These are phyloP conservation scores for Gallinago paraguaiae DNA, from an alignment of 2,113 vertebrate species.

Conservation along the genomic window DNA sequence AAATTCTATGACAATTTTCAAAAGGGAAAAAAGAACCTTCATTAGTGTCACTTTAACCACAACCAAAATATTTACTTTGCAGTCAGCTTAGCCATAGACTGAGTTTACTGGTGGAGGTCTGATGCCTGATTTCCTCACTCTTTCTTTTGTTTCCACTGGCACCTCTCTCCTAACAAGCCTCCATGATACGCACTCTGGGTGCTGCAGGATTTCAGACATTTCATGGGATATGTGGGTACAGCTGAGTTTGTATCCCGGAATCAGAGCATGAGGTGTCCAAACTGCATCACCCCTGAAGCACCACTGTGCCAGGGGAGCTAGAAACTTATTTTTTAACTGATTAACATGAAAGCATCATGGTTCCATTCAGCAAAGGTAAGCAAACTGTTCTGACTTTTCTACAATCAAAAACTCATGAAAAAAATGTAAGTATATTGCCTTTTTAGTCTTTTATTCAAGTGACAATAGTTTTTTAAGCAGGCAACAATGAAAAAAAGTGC, in stretches of 20 bases:
- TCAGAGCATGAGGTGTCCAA: not conserved
- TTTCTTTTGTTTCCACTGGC: not conserved
- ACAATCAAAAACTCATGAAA: not conserved
- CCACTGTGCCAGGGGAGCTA: rapidly evolving
- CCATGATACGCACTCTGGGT: not conserved
- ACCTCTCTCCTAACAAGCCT: not conserved
- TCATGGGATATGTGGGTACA: not conserved
- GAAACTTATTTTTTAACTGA: not conserved
- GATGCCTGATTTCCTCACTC: not conserved
- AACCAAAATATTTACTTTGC: not conserved
- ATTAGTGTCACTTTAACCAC: not conserved
- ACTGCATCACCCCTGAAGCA: not conserved
- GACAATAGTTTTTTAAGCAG: not conserved
- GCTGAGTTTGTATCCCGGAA: not conserved
- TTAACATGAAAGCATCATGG: not conserved
- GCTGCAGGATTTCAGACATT: rapidly evolving
- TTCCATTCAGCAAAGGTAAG: not conserved
- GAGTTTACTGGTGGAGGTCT: not conserved
- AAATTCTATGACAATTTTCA: not conserved
- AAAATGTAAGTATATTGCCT: not conserved
- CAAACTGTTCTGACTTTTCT: not conserved
- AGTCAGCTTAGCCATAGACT: not conserved
- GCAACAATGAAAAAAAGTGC: not conserved
- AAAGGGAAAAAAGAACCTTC: not conserved
- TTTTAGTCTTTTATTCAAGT: not conserved